Evolutionary conservation across 2,888 invertebrate genomes (phyloP).

Genomic region (Hofmannophila pseudospretella): DNA sequence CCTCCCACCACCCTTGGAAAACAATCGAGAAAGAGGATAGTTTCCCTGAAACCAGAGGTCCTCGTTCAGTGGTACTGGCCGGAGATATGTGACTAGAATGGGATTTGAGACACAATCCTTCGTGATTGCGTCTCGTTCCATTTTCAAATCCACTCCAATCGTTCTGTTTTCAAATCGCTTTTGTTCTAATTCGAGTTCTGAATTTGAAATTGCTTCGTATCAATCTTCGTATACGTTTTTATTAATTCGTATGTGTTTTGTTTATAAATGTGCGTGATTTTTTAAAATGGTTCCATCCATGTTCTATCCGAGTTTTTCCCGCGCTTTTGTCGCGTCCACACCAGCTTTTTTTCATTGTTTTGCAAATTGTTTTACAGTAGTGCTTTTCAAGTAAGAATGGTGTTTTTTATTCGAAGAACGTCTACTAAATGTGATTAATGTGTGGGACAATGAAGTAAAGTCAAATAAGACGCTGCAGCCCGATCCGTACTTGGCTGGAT

Average conservation of each 20-base stretch:
- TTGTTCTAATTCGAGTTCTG: slow-evolving; percentile 9
- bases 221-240: not conserved
- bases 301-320: too few relatives aligned
- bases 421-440: too few relatives aligned
- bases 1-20: slow-evolving; percentile 15
- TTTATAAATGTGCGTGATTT: slow-evolving; percentile 10
- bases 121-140: slow-evolving; percentile 51
- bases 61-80: slow-evolving; percentile 25
- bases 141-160: slow-evolving; percentile 41
- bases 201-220: slow-evolving; percentile 11
- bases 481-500: too few relatives aligned
- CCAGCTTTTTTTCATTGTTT: too few relatives aligned
- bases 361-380: too few relatives aligned
- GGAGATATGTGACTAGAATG: slow-evolving; percentile 46
- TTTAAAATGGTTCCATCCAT: too few relatives aligned
- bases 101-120: slow-evolving; percentile 47
- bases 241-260: slow-evolving; percentile 2
- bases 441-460: too few relatives aligned
- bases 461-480: too few relatives aligned
- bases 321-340: too few relatives aligned
- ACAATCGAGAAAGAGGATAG: slow-evolving; percentile 20
- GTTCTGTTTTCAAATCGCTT: slow-evolving; percentile 23
- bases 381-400: too few relatives aligned
- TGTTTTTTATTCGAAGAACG: too few relatives aligned
- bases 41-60: slow-evolving; percentile 20